Evolutionary conservation across 2,797 vertebrate genomes (phyloP), one percentile per base, ranked within the genome.

Genomic region (Artibeus lituratus): DNA sequence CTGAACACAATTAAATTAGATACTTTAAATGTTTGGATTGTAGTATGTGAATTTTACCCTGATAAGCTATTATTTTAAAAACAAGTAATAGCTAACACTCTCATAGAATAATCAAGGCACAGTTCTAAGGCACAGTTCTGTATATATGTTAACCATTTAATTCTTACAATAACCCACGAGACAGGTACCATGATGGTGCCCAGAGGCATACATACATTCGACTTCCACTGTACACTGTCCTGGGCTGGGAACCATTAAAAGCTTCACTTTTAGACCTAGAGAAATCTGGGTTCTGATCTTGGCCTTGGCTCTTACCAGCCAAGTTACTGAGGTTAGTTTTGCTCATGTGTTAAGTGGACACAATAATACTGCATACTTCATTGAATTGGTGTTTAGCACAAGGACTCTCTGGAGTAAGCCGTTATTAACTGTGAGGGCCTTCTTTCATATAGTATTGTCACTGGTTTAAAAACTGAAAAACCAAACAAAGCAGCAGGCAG

Each of bases 271-370:
- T 55, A 78, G 53, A 77, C 42, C 87, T 77, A 76, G 57, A 83
- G 59, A 76, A 82, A 77, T 39, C 67, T 91, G 51, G 57, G 9
- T 93, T 97, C 73, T 93, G 85, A 88, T 94, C 49, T 91, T 74
- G 44, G 62, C 49, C 44, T 69, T 59, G 80, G 24, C 7, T 7
- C 62, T 85, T 83, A 47, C 24, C 16, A 78, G 57, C 42, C 59
- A 26, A 72, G 47, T 49, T 59, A 24, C 74, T 82, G 37, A 73
- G 80, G 37, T 83, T 10, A 5, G 82, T 80, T 94, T 94, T 92
- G 44, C 42, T 70, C 37, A 3, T 69, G 16, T 57, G 65, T 83
- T 90, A 94, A 85, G 53, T 47, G 39, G 67, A 89, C 86, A 72
- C 77, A 83, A 51, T 82, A 85, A 91, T 51, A 80, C 29, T 39